A percentile compares a stretch with the other conserved stretches of the same genome.
phyloP scores from a whole-genome alignment of 2,888 invertebrate species.

The Thera britannica region DNA sequence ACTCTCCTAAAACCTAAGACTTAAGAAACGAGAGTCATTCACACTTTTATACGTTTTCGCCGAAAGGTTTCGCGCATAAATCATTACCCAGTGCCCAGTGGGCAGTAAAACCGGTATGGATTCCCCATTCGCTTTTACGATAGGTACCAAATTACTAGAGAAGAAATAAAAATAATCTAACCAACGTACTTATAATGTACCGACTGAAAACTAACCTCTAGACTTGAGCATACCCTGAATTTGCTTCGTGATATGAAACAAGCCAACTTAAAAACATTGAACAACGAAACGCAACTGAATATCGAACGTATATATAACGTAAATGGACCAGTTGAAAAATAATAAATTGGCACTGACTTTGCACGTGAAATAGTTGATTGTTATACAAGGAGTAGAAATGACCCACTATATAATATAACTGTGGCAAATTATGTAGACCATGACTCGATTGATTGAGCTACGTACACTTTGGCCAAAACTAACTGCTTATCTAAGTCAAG shows the following conservation, averaged over 20 bases:
- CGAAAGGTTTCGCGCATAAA: conserved; percentile 26
- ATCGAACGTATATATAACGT: too few relatives aligned
- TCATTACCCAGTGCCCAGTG: conserved; percentile 26
- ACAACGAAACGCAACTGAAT: too few relatives aligned
- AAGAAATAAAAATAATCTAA: conserved; percentile 2
- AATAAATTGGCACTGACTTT: too few relatives aligned
- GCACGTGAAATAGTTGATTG: too few relatives aligned
- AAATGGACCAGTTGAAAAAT: too few relatives aligned
- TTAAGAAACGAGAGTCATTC: conserved; percentile 3
- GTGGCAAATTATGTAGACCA: conserved; percentile 35
- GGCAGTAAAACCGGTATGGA: conserved; percentile 26
- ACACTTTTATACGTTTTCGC: conserved; percentile 10
- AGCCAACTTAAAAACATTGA: too few relatives aligned
- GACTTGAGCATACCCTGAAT: background rate
- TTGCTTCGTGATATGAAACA: background rate
- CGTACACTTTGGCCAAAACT: background rate
- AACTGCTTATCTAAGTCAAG: too few relatives aligned
- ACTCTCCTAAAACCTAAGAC: background rate
- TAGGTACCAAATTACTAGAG: conserved; percentile 8
- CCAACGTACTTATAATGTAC: conserved; percentile 1
- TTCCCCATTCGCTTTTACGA: conserved; percentile 26
- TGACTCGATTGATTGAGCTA: conserved; percentile 35
- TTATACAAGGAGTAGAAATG: too few relatives aligned
- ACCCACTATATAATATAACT: conserved; percentile 21
- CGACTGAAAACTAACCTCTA: background rate